Conservation (phyloP, 2,888 invertebrate species). For the Agapetus fuscipes region DNA sequence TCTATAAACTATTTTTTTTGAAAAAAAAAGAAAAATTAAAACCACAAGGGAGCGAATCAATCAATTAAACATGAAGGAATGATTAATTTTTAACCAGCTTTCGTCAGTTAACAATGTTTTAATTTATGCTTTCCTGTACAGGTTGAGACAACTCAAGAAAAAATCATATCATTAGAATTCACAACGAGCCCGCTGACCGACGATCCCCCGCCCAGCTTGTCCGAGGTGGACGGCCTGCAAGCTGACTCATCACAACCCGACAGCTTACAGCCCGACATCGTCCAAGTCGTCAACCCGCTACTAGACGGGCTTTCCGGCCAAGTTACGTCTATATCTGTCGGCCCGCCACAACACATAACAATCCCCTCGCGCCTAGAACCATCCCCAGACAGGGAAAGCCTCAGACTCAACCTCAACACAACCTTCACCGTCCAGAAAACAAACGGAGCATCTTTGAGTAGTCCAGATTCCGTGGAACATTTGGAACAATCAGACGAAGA, state of each 20-base stretch:
- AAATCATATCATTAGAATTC: slow-evolving; percentile 82
- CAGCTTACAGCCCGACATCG: slow-evolving; percentile 45
- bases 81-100: too few species aligned
- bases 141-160: slow-evolving; percentile 88
- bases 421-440: slow-evolving; percentile 12
- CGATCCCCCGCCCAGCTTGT: slow-evolving; percentile 38
- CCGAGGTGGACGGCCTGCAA: slow-evolving; percentile 32
- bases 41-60: too few species aligned
- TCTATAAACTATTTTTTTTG: too few species aligned
- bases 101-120: too few species aligned
- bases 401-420: slow-evolving; percentile 15
- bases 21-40: too few species aligned
- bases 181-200: slow-evolving; percentile 56
- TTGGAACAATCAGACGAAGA: slow-evolving; percentile 17
- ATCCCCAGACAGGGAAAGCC: slow-evolving; percentile 10
- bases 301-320: slow-evolving; percentile 40
- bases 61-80: too few species aligned
- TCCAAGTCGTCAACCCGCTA: slow-evolving; percentile 44
- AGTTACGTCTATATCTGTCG: slow-evolving; percentile 41
- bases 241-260: slow-evolving; percentile 47
- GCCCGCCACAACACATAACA: slow-evolving; percentile 31
- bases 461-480: slow-evolving; percentile 10
- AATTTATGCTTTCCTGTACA: too few species aligned
- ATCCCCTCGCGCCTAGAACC: slow-evolving; percentile 5
- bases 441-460: slow-evolving; percentile 9